A percentile compares a stretch with the other conserved stretches of the same genome.
These are phyloP conservation scores for Bombus vancouverensis DNA, from an alignment of 1,140 invertebrate genomes.

Conservation along the genomic window DNA sequence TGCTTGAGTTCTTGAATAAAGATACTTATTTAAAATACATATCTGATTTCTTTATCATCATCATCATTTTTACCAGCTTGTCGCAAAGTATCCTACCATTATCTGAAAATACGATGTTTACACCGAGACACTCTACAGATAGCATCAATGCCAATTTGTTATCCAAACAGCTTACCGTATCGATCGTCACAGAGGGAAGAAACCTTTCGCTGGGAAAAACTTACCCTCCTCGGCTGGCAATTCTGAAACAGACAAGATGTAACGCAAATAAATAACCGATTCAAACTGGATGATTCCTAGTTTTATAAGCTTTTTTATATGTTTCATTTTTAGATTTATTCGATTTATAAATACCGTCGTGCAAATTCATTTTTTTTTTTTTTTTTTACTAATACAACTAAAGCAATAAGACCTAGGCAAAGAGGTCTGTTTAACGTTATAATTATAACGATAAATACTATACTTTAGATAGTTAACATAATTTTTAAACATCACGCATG, in stretches of 20 bases:
- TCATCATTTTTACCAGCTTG: background rate
- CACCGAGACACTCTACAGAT: background rate
- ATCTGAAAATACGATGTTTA: background rate
- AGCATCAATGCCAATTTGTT: constrained; percentile 46
- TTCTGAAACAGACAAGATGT: constrained; percentile 85
- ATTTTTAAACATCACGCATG: rapidly evolving
- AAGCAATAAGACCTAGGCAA: no score
- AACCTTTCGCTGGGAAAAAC: constrained; percentile 47
- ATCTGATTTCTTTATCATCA: background rate
- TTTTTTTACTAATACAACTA: no score
- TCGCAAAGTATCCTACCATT: background rate
- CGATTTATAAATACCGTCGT: background rate
- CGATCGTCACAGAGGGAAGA: background rate
- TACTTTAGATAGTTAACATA: no score
- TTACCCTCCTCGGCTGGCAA: constrained; percentile 90
- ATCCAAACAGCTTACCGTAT: constrained; percentile 21
- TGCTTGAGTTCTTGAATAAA: background rate
- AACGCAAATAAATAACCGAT: constrained; percentile 3
- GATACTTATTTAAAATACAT: background rate
- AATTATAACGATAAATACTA: no score
- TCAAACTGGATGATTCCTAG: background rate
- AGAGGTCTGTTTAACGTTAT: no score
- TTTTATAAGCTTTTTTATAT: background rate
- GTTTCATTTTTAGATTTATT: background rate
- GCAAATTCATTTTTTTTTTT: no score